These are phyloP conservation scores for Epinotia bilunana DNA, from an alignment of 2,888 invertebrate species.

Conservation along the genomic window DNA sequence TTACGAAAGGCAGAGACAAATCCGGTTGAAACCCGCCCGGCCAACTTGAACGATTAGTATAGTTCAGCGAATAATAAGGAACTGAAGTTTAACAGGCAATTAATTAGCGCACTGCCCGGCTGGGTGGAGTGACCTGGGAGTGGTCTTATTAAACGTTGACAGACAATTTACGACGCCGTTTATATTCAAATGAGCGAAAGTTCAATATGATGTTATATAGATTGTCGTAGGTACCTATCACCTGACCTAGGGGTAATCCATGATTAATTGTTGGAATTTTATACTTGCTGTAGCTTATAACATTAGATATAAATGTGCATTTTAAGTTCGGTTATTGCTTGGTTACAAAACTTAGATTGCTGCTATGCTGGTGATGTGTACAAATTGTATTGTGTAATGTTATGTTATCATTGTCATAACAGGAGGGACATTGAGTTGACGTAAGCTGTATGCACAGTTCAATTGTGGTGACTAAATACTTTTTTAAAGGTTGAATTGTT, in stretches of 20 bases:
- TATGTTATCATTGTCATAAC: slow-evolving; percentile 12
- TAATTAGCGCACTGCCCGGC: slow-evolving; percentile 40
- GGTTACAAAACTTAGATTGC: background rate
- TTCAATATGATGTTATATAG: slow-evolving; percentile 44
- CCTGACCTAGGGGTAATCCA: slow-evolving; percentile 20
- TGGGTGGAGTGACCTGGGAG: slow-evolving; percentile 47
- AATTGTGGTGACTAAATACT: slow-evolving; percentile 10
- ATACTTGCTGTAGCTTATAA: background rate
- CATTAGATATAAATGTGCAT: slow-evolving; percentile 3
- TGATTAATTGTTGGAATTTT: background rate
- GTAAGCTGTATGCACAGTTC: background rate
- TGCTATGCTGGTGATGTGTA: background rate
- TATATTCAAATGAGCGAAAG: slow-evolving; percentile 58
- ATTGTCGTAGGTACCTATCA: slow-evolving; percentile 48
- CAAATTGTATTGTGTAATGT: background rate
- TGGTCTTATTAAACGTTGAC: slow-evolving; percentile 51
- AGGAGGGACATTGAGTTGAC: background rate
- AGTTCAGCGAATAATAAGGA: slow-evolving; percentile 42
- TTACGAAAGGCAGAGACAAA: slow-evolving; percentile 35
- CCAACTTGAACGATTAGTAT: slow-evolving; percentile 39
- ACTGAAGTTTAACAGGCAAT: slow-evolving; percentile 41
- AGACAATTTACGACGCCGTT: slow-evolving; percentile 50
- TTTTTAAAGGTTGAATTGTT: background rate
- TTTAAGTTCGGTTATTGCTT: background rate
- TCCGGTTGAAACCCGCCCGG: slow-evolving; percentile 34